A percentile compares a stretch with the other conserved stretches of the same genome.
phyloP scores from a whole-genome alignment of 2,888 invertebrate genomes.

The Synergus laeviventris region DNA sequence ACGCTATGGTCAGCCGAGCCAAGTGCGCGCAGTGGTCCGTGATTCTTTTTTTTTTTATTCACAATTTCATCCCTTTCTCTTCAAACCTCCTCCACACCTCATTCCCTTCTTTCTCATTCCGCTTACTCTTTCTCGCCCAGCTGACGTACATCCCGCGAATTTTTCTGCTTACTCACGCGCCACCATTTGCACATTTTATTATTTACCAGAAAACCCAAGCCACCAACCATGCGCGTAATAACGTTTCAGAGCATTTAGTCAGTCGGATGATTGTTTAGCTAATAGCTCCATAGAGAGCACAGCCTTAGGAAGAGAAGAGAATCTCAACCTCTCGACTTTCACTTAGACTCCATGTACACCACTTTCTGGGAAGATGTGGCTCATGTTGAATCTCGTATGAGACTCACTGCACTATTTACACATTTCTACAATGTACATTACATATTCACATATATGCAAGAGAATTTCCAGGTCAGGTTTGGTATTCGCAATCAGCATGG shows the following conservation, averaged over 20 bases:
- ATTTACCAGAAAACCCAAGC: constrained; percentile 53
- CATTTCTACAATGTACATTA: not conserved
- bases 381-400: not conserved
- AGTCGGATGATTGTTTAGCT: constrained; percentile 58
- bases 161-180: constrained; percentile 53
- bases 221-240: constrained; percentile 52
- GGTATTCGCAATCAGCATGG: not conserved
- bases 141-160: constrained; percentile 51
- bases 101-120: constrained; percentile 36
- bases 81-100: constrained; percentile 12
- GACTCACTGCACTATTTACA: not conserved
- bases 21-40: constrained; percentile 5
- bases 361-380: constrained; percentile 12
- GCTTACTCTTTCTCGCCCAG: constrained; percentile 48
- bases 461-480: not conserved
- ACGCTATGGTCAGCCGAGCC: constrained; percentile 48
- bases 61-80: constrained; percentile 43
- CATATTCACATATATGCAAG: not conserved
- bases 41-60: constrained; percentile 32
- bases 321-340: constrained; percentile 7
- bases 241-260: constrained; percentile 59
- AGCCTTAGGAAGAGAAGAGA: constrained; percentile 23
- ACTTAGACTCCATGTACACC: not conserved
- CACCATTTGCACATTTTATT: constrained; percentile 58
- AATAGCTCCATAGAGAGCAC: constrained; percentile 50